Percentiles rank a stretch among this genome's conserved stretches.
These are phyloP conservation scores for Arvicanthis niloticus DNA, from an alignment of 2,113 vertebrate species.

Conservation along the genomic window DNA sequence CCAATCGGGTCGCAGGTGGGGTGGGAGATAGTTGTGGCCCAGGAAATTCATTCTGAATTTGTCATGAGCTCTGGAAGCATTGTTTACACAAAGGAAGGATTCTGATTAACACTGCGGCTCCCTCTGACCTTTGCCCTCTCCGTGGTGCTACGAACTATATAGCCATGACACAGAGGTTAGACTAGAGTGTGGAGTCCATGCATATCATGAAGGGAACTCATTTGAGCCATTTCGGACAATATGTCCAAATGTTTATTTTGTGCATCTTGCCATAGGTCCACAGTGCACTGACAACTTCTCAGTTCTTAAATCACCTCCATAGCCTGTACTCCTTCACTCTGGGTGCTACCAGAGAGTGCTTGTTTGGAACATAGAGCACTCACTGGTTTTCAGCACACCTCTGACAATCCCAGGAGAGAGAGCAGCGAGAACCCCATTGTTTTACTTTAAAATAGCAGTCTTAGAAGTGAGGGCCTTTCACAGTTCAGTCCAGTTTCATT, in stretches of 20 bases:
- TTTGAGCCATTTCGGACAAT: background rate
- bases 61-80: background rate
- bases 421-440: background rate
- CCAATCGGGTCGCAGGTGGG: no score
- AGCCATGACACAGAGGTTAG: background rate
- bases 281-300: background rate
- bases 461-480: background rate
- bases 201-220: background rate
- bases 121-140: background rate
- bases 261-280: background rate
- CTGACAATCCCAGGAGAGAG: background rate
- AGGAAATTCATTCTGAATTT: constrained; percentile 8
- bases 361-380: background rate
- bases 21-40: background rate
- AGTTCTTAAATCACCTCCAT: background rate
- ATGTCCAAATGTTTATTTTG: background rate
- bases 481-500: background rate
- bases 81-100: background rate
- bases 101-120: background rate
- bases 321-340: background rate
- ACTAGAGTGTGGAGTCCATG: background rate
- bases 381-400: background rate
- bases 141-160: background rate
- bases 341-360: background rate
- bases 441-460: background rate